A percentile compares a stretch with the other conserved stretches of the same genome.
These are phyloP conservation scores for Sitophilus oryzae DNA, from an alignment of 1,140 invertebrate genomes.

Conservation along the genomic window DNA sequence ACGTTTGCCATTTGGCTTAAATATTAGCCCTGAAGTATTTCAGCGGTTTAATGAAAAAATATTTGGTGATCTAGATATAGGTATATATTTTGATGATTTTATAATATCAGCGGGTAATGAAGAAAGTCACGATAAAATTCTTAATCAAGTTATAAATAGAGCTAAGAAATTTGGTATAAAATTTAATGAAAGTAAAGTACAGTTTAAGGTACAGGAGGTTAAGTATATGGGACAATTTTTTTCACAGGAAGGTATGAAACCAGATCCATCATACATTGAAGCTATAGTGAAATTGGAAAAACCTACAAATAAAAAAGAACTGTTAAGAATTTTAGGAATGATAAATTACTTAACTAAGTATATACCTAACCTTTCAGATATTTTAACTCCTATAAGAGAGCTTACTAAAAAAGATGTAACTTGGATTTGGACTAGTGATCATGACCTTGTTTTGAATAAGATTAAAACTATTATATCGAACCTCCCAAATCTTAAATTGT, in stretches of 20 bases:
- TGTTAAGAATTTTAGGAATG: slow-evolving; percentile 23
- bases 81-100: slow-evolving; percentile 29
- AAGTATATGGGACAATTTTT: no score
- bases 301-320: slow-evolving; percentile 26
- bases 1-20: slow-evolving; percentile 37
- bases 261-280: slow-evolving; percentile 17
- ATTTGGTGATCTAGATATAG: slow-evolving; percentile 18
- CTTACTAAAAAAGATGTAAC: no score
- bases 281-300: slow-evolving; percentile 18
- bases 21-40: slow-evolving; percentile 39
- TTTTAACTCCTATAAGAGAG: slow-evolving; percentile 5
- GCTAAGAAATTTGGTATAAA: no score
- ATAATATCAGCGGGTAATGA: no score
- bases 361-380: no score
- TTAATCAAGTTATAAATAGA: no score
- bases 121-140: no score
- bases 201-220: no score
- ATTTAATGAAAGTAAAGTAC: no score
- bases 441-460: not conserved
- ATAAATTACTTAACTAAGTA: slow-evolving; percentile 25
- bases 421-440: slow-evolving; percentile 8
- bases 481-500: not conserved
- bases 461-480: slow-evolving; percentile 8
- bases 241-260: slow-evolving; percentile 18
- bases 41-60: no score